Evolutionary conservation across 2,113 vertebrate species (phyloP).

Genomic region (Callithrix jacchus): DNA sequence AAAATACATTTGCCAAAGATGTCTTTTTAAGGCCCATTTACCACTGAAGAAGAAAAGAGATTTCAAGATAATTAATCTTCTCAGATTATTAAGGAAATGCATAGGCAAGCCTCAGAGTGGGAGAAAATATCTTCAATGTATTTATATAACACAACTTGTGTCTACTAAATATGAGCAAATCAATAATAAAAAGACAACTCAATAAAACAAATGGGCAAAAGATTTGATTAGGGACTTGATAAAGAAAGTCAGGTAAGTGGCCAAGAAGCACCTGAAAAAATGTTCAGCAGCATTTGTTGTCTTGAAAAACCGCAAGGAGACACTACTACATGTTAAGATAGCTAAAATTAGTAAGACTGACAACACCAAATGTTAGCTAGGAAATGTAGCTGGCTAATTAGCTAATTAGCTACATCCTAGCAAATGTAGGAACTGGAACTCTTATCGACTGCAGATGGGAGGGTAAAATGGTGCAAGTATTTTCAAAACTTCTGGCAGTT

Average conservation of each 20-base stretch:
- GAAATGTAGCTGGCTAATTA: too few species aligned
- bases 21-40: background rate
- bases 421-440: background rate
- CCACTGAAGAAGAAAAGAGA: background rate
- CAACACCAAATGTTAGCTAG: background rate
- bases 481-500: background rate
- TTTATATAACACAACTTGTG: background rate
- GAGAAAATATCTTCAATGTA: background rate
- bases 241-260: background rate
- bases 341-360: background rate
- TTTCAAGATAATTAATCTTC: background rate
- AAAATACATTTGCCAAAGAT: background rate
- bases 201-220: background rate
- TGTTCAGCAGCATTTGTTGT: background rate
- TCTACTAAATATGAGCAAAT: background rate
- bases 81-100: background rate
- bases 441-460: background rate
- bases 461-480: background rate
- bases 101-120: background rate
- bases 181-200: background rate
- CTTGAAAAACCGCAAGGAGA: background rate
- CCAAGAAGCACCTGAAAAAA: background rate
- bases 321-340: background rate
- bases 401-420: too few species aligned
- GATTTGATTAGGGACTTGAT: background rate